phyloP scores from a whole-genome alignment of 1,140 invertebrate genomes.

The Cotesia vestalis region DNA sequence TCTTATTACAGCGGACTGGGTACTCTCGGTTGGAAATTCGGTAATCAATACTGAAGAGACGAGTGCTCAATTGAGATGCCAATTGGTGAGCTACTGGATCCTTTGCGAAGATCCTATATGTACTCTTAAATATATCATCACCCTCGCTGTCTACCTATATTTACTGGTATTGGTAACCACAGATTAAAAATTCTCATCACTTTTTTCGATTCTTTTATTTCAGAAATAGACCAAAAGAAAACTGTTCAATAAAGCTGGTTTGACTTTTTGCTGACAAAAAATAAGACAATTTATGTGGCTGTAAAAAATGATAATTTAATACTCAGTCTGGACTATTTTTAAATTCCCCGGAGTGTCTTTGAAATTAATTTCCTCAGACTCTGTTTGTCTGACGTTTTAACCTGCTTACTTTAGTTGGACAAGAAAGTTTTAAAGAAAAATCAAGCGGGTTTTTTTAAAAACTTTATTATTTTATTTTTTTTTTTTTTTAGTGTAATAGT shows the following conservation, averaged over 20 bases:
- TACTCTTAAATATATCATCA: too few relatives aligned
- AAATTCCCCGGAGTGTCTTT: background rate
- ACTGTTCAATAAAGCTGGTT: too few relatives aligned
- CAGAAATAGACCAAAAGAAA: too few relatives aligned
- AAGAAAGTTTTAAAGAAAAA: conserved; percentile 27
- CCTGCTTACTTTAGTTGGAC: conserved; percentile 1
- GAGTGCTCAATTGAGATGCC: conserved; percentile 5
- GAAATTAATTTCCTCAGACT: conserved; percentile 12
- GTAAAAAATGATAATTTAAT: too few relatives aligned
- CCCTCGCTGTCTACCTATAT: too few relatives aligned
- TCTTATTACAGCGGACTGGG: background rate
- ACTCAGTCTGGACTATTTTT: background rate
- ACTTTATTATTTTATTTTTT: too few relatives aligned
- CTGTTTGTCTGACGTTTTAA: background rate
- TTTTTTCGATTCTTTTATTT: too few relatives aligned
- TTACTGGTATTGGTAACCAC: too few relatives aligned
- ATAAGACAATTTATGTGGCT: too few relatives aligned
- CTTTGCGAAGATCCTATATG: conserved; percentile 1
- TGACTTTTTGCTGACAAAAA: too few relatives aligned
- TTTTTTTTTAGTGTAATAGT: too few relatives aligned
- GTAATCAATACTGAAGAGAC: conserved; percentile 30
- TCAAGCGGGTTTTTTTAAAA: background rate
- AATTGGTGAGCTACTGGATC: conserved; percentile 20
- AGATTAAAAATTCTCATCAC: too few relatives aligned
- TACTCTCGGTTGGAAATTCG: conserved; percentile 26